These are phyloP conservation scores for Siniperca obscura DNA, from an alignment of 2,797 vertebrate genomes.

Conservation along the genomic window DNA sequence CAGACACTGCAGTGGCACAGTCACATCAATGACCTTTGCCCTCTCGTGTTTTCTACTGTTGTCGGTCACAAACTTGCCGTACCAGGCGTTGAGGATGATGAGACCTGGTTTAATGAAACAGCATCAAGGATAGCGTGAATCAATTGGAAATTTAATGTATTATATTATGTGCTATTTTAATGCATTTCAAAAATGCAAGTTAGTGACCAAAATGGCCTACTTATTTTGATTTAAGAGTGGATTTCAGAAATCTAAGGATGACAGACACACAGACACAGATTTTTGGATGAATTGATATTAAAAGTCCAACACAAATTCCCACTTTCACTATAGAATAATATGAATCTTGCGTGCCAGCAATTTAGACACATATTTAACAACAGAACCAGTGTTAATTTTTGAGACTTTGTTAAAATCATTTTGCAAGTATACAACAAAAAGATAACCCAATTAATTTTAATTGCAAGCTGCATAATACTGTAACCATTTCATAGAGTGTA, in stretches of 20 bases:
- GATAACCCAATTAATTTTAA: slow-evolving; percentile 43
- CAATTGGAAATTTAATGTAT: not conserved
- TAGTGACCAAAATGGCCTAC: not conserved
- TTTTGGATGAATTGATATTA: not conserved
- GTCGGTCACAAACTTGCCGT: slow-evolving; percentile 97
- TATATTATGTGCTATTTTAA: not conserved
- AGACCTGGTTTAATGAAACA: slow-evolving; percentile 84
- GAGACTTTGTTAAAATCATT: slow-evolving; percentile 23
- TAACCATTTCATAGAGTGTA: slow-evolving; percentile 18
- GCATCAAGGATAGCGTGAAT: not conserved
- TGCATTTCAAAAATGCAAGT: slow-evolving; percentile 2
- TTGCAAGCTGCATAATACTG: slow-evolving; percentile 31
- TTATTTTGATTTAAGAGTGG: not conserved
- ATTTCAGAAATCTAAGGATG: not conserved
- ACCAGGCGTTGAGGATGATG: slow-evolving; percentile 98
- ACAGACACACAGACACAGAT: not conserved
- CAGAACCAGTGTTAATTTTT: slow-evolving; percentile 7
- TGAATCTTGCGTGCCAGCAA: not conserved
- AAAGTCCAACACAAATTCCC: slow-evolving; percentile 2
- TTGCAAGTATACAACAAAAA: slow-evolving; percentile 32
- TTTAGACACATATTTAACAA: slow-evolving; percentile 14
- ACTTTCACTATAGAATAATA: not conserved
- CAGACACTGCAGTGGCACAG: slow-evolving; percentile 96
- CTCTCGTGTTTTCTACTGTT: slow-evolving; percentile 93
- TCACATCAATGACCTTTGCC: slow-evolving; percentile 97